Evolutionary conservation across 2,888 invertebrate species (phyloP).

Genomic region (Podabrus alpinus): DNA sequence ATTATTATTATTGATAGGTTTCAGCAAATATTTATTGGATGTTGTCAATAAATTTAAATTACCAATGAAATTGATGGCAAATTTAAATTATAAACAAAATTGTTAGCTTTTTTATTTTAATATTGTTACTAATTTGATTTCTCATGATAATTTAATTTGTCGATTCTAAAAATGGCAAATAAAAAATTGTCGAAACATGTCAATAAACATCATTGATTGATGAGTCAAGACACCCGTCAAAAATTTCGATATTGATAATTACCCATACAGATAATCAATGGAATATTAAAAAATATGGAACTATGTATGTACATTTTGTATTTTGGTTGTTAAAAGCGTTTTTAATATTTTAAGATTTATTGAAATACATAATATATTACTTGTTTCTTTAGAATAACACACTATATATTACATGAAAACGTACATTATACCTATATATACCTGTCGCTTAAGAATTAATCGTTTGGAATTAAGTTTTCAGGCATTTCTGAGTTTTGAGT

Average conservation of each 20-base stretch:
- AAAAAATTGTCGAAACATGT: not conserved
- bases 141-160: not conserved
- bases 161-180: not conserved
- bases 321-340: not conserved
- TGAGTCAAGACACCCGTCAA: not conserved
- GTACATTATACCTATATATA: too few species aligned
- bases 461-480: not conserved
- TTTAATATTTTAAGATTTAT: not conserved
- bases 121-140: too few species aligned
- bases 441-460: not conserved
- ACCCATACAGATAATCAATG: not conserved
- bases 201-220: not conserved
- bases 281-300: not conserved
- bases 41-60: too few species aligned
- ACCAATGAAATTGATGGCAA: too few species aligned
- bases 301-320: too few species aligned
- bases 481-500: not conserved
- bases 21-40: too few species aligned
- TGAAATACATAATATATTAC: not conserved
- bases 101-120: too few species aligned
- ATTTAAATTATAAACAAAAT: too few species aligned
- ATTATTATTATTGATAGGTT: too few species aligned
- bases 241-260: not conserved
- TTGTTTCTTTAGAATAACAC: not conserved
- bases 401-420: not conserved